A percentile compares a stretch with the other conserved stretches of the same genome.
Evolutionary conservation across 2,888 invertebrate species (phyloP).

Genomic region (Trachelus tabidus): DNA sequence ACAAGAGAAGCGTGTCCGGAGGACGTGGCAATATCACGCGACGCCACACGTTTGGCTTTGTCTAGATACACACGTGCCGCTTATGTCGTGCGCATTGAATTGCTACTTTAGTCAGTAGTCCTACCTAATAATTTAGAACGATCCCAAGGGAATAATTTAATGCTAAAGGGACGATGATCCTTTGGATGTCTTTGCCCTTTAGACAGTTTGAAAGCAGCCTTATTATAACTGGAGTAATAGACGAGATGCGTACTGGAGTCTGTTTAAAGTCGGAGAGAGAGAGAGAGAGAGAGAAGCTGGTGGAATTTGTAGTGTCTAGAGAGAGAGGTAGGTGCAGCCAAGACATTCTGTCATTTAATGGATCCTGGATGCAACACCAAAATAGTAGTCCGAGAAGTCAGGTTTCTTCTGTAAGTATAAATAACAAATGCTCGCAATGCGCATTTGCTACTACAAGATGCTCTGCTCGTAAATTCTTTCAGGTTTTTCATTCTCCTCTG

Average conservation of each 20-base stretch:
- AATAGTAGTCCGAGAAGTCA: neutral
- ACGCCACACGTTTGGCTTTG: neutral
- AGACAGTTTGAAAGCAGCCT: neutral
- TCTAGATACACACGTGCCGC: neutral
- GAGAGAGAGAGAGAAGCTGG: neutral
- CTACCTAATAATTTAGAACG: neutral
- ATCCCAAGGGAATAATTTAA: neutral
- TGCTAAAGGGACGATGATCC: neutral
- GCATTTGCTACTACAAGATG: conserved; percentile 16
- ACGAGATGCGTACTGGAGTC: neutral
- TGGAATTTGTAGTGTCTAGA: neutral
- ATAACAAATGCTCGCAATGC: conserved; percentile 19
- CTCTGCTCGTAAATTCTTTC: conserved; percentile 31
- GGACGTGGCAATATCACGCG: neutral
- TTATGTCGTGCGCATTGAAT: neutral
- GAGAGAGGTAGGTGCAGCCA: conserved; percentile 1
- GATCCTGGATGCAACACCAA: neutral
- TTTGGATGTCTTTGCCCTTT: neutral
- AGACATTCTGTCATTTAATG: neutral
- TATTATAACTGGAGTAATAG: neutral
- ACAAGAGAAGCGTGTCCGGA: conserved; percentile 1
- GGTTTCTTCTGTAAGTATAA: conserved; percentile 6
- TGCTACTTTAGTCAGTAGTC: neutral
- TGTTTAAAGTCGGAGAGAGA: neutral
- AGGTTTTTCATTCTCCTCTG: conserved; percentile 34